Evolutionary conservation across 2,888 invertebrate genomes (phyloP).

Genomic region (Creontiades dilutus): DNA sequence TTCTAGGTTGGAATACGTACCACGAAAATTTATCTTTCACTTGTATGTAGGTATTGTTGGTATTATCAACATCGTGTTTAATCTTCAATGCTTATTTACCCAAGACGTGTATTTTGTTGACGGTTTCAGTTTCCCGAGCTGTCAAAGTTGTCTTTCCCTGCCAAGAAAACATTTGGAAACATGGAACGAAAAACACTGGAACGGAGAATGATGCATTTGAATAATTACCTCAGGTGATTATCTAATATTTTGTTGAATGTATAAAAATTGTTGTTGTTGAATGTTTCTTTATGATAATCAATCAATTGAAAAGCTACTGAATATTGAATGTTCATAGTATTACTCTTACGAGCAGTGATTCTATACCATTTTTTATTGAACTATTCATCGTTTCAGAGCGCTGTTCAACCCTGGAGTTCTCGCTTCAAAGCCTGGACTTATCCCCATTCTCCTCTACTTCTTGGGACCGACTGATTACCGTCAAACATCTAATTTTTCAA

Average conservation of each 20-base stretch:
- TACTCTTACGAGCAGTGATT: background rate
- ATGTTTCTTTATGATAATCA: no score
- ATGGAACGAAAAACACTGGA: slow-evolving; percentile 92
- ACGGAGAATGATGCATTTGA: slow-evolving; percentile 88
- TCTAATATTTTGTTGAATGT: no score
- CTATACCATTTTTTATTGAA: background rate
- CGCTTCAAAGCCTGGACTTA: slow-evolving; percentile 81
- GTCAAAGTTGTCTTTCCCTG: slow-evolving; percentile 89
- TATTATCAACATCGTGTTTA: no score
- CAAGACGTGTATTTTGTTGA: background rate
- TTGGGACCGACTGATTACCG: slow-evolving; percentile 86
- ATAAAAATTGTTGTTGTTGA: no score
- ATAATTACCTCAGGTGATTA: slow-evolving; percentile 86
- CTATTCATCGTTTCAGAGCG: slow-evolving; percentile 9
- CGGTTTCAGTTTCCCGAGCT: slow-evolving; percentile 85
- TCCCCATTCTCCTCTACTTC: slow-evolving; percentile 83
- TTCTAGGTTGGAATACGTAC: no score
- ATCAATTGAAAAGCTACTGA: no score
- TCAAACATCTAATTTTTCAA: slow-evolving; percentile 82
- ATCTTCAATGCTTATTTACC: no score
- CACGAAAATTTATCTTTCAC: no score
- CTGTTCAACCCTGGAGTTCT: slow-evolving; percentile 69
- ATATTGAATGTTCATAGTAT: no score
- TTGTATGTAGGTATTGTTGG: no score
- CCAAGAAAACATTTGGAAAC: slow-evolving; percentile 96